These are phyloP conservation scores for Telmatochromis bifrenatus DNA, from an alignment of 2,113 vertebrate species.

Conservation along the genomic window DNA sequence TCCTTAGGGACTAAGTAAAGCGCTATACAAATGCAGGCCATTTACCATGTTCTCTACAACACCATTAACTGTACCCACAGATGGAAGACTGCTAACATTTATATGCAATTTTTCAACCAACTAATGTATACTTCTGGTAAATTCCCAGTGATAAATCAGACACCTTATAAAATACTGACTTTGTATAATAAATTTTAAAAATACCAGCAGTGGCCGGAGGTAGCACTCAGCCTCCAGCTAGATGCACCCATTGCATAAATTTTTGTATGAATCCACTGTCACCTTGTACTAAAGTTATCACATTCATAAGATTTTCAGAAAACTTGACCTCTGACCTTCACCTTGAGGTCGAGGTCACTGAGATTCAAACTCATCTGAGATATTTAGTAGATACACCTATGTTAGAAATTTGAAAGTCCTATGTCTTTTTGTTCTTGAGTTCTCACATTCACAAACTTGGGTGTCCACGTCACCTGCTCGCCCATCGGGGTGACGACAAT, in stretches of 20 bases:
- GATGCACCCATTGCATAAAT: neutral
- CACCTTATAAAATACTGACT: neutral
- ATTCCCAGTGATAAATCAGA: neutral
- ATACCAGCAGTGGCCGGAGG: accelerated
- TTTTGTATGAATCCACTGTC: neutral
- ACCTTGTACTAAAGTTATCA: neutral
- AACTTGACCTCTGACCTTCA: neutral
- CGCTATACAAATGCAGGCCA: neutral
- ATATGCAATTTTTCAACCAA: neutral
- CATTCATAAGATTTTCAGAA: neutral
- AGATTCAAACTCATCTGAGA: neutral
- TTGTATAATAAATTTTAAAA: neutral
- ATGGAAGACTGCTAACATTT: neutral
- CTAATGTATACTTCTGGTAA: neutral
- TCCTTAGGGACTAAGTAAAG: neutral
- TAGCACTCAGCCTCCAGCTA: neutral
- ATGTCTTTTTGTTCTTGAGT: neutral
- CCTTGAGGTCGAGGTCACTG: neutral
- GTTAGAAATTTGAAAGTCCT: neutral
- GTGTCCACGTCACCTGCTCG: neutral
- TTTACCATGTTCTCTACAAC: neutral
- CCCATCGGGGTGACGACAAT: neutral
- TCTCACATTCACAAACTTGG: neutral
- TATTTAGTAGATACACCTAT: neutral
- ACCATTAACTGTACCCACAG: neutral